phyloP scores from a whole-genome alignment of 2,888 invertebrate species.

The Matsumyia berberina region DNA sequence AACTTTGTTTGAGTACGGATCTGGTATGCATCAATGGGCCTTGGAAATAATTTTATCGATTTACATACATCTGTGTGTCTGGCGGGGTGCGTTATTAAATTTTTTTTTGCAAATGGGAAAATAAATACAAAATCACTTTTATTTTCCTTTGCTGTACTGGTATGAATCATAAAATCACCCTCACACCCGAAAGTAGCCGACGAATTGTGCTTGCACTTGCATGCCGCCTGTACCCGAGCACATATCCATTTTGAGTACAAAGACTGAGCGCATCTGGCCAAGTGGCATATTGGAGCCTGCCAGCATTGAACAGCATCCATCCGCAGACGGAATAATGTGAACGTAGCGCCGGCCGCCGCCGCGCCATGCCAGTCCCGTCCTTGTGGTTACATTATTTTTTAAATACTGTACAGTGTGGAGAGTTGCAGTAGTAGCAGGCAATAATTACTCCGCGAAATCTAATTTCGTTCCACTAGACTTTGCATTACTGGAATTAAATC shows the following conservation, averaged over 20 bases:
- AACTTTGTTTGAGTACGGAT: slow-evolving; percentile 1
- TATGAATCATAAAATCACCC: slow-evolving; percentile 67
- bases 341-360: slow-evolving; percentile 32
- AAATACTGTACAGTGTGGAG: slow-evolving; percentile 2
- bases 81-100: slow-evolving; percentile 47
- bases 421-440: slow-evolving; percentile 36
- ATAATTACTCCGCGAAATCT: slow-evolving; percentile 75
- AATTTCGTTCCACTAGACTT: slow-evolving; percentile 73
- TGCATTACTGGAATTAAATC: slow-evolving; percentile 70
- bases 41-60: slow-evolving; percentile 65
- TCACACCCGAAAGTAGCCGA: slow-evolving; percentile 3
- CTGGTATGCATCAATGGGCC: slow-evolving; percentile 61
- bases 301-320: slow-evolving; percentile 40
- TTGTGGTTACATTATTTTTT: slow-evolving; percentile 20
- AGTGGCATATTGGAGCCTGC: slow-evolving; percentile 68
- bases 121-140: slow-evolving; percentile 61
- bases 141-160: slow-evolving; percentile 63
- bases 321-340: slow-evolving; percentile 51
- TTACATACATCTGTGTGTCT: slow-evolving; percentile 57
- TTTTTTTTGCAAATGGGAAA: slow-evolving; percentile 28
- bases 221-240: not conserved
- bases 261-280: slow-evolving; percentile 69
- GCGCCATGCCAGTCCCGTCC: slow-evolving; percentile 26
- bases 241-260: slow-evolving; percentile 48
- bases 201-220: slow-evolving; percentile 36